phyloP scores from a whole-genome alignment of 2,888 invertebrate genomes.

The Clivina fossor region DNA sequence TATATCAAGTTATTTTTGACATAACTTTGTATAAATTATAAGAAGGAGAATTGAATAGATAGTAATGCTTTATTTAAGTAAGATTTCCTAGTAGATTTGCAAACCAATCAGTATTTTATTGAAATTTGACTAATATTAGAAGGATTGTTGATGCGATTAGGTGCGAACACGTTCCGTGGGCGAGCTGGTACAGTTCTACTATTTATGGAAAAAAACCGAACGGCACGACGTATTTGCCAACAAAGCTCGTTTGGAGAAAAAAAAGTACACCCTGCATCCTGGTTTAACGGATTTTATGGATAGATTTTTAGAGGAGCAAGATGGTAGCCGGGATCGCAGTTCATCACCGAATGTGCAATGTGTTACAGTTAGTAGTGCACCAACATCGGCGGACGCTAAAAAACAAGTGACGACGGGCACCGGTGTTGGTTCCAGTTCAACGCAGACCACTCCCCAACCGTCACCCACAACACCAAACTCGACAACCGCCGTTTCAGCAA shows the following conservation, averaged over 20 bases:
- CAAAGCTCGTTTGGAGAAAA: constrained; percentile 86
- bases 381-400: constrained; percentile 10
- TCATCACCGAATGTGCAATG: constrained; percentile 70
- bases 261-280: constrained; percentile 88
- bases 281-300: constrained; percentile 95
- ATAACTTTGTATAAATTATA: no score
- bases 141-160: no score
- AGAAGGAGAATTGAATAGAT: no score
- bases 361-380: not conserved
- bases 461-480: not conserved
- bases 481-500: not conserved
- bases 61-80: no score
- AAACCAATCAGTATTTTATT: no score
- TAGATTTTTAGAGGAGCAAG: constrained; percentile 85
- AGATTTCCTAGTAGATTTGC: no score
- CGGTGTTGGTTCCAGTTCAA: no score
- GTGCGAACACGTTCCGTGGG: constrained; percentile 91
- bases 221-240: constrained; percentile 91
- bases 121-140: no score
- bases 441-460: not conserved
- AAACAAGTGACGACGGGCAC: constrained; percentile 8
- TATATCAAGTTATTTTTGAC: no score
- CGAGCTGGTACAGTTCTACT: constrained; percentile 95
- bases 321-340: constrained; percentile 65
- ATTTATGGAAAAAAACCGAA: constrained; percentile 98